Conservation (phyloP, 23 tunicate species). For the Oikopleura dioica region DNA sequence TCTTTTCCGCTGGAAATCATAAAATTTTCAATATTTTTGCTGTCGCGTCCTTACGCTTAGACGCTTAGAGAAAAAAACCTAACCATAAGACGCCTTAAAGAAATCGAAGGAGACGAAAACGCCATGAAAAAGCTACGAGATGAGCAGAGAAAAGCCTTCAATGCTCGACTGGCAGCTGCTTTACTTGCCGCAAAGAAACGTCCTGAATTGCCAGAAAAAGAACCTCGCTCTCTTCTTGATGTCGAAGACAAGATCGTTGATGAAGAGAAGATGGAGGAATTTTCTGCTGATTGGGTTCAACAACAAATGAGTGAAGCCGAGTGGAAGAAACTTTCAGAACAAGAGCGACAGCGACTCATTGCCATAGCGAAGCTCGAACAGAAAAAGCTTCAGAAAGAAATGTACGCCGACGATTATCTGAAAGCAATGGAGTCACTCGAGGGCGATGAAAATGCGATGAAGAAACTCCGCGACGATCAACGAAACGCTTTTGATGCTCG, state of each 20-base stretch:
- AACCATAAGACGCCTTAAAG: background rate
- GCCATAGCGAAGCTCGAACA: background rate
- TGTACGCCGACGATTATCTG: background rate
- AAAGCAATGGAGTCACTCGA: background rate
- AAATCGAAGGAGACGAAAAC: background rate
- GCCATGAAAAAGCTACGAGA: background rate
- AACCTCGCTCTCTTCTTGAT: background rate
- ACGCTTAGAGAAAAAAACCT: too few species aligned
- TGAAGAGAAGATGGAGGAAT: background rate
- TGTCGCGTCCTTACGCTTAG: too few species aligned
- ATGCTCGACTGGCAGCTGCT: background rate
- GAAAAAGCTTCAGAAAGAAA: background rate
- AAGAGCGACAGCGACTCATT: background rate
- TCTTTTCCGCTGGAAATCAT: too few species aligned
- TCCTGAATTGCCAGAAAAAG: background rate
- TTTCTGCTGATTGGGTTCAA: conserved; percentile 2
- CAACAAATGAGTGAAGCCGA: background rate
- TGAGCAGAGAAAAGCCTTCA: background rate
- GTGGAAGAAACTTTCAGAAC: background rate
- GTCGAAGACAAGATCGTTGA: background rate
- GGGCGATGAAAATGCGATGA: background rate
- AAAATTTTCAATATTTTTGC: too few species aligned
- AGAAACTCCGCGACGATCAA: background rate
- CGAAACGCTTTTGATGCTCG: background rate
- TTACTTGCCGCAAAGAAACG: background rate